Base-by-base conservation (phyloP, 2,888 invertebrate genomes). In the Physocephala rufipes region DNA sequence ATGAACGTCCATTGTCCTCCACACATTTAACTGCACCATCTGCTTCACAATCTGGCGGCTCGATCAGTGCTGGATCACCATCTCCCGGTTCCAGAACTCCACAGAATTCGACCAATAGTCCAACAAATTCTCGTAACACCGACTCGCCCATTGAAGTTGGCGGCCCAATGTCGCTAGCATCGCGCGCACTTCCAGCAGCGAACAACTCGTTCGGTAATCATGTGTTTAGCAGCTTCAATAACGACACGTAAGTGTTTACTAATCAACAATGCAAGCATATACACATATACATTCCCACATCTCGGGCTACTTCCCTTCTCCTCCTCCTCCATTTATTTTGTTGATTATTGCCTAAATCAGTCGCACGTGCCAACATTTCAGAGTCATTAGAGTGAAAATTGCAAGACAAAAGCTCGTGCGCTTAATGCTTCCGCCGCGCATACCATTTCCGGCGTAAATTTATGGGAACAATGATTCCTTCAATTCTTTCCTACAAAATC, bases 201-300 rank as follows among this genome's bases (percentile, higher is more conserved):
- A 89, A 89, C 24, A 88, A 91, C n/a, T 81, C 84, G 26, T 90
- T 91, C 59, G 87, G 89, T 2, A 91, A 90, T 77, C 89, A 90
- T 82, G 89, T 92, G 80, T 92, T 92, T 84, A 90, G 91, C 47
- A 85, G 80, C 78, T 89, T 89, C 76, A 87, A 86, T 74, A 87
- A 86, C 71, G 89, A 89, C 76, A 87, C 87, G 89, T 89, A 80
- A 87, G 89, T 78, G n/a, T n/a, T n/a, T n/a, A n/a, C n/a, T n/a
- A n/a, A n/a, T 30, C n/a, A 12, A 2, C 15, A 49, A n/a, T n/a
- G n/a, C n/a, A n/a, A n/a, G n/a, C 49, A 49, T 2, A 51, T 30
- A 13, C 15, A 12, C 28, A 58, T 16, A 36, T 36, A 12, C 28
- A 12, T 9, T 12, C 58, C 24, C 26, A 15, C 58, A 3, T 19